phyloP scores from a whole-genome alignment of 1,140 invertebrate genomes.

The Dreissena rostriformis region DNA sequence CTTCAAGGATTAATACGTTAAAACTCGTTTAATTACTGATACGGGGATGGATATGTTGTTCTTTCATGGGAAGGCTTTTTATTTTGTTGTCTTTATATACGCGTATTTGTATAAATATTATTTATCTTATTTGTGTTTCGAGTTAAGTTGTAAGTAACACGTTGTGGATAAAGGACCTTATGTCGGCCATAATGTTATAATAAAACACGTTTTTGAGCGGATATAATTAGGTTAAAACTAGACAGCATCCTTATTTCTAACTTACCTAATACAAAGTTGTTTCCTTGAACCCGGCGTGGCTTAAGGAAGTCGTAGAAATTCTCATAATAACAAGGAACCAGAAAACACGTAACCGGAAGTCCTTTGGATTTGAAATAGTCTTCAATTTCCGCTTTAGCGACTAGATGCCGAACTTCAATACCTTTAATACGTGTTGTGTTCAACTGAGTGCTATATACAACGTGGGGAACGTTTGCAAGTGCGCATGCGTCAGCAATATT shows the following conservation, averaged over 20 bases:
- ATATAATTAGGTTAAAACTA: no score
- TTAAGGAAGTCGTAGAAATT: conserved; percentile 67
- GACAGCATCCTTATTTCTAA: background rate
- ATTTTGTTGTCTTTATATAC: no score
- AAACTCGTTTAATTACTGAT: no score
- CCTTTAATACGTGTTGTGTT: conserved; percentile 68
- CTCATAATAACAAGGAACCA: conserved; percentile 76
- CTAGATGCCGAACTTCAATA: conserved; percentile 71
- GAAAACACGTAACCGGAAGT: conserved; percentile 71
- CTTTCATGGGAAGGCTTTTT: no score
- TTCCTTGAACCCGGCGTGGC: conserved; percentile 58
- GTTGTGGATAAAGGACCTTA: no score
- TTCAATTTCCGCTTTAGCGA: conserved; percentile 76
- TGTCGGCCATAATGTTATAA: no score
- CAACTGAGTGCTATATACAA: conserved; percentile 76
- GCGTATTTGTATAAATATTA: no score
- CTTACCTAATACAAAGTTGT: conserved; percentile 67
- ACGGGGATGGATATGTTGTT: no score
- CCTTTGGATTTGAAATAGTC: conserved; percentile 69
- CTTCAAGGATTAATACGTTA: no score
- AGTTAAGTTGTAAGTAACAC: no score
- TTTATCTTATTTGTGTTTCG: no score
- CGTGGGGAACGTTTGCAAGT: conserved; percentile 65
- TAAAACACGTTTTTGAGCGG: no score
- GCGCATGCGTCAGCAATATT: conserved; percentile 75